Evolutionary conservation across 1,140 invertebrate genomes (phyloP), one percentile per base, ranked within the genome.

Genomic region (Drosophila fuyamai): DNA sequence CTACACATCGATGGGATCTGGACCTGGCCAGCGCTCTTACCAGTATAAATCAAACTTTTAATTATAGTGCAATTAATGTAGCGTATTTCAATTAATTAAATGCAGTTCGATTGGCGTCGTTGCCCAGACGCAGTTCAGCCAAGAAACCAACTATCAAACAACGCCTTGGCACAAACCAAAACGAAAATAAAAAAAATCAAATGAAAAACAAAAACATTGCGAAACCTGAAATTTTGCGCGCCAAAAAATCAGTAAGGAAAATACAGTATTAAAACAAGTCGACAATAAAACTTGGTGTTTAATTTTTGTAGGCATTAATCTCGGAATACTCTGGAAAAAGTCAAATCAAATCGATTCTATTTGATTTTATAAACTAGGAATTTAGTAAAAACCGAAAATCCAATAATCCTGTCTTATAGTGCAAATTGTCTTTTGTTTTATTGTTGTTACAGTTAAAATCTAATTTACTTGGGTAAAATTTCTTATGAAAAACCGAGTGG

Each of bases 71-170:
- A 84, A 80, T 89, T 89, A 89, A 80, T 71, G 62, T 80, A 89
- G 75, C 83, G 83, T 80, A 88, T 89, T 88, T 84, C 68, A 89
- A 89, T 88, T 88, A 88, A 84, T 89, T 88, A 89, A 89, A 84
- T 65, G 44, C 80, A 75, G 41, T 71, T 74, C 78, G 80, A 84
- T 84, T 89, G 76, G 74, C 81, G 60, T 60, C 40, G 58, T 50
- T 51, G 47, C 41, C 51, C 46, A 48, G 29, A 55, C 56, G 51
- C 55, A 54, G 75, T 50, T 41, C 58, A 51, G 32, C 41, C 41
- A 48, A 54, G 44, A 55, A 55, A 58, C 56, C 46, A 51, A 53
- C 47, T 53, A 65, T 43, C 46, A n/a, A 67, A 29, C 47, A 73
- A 71, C 63, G 65, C 71, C 81, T 54, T 43, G 38, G 23, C 76